Conservation (phyloP, 2,113 vertebrate genomes). For the Gallinago media region DNA sequence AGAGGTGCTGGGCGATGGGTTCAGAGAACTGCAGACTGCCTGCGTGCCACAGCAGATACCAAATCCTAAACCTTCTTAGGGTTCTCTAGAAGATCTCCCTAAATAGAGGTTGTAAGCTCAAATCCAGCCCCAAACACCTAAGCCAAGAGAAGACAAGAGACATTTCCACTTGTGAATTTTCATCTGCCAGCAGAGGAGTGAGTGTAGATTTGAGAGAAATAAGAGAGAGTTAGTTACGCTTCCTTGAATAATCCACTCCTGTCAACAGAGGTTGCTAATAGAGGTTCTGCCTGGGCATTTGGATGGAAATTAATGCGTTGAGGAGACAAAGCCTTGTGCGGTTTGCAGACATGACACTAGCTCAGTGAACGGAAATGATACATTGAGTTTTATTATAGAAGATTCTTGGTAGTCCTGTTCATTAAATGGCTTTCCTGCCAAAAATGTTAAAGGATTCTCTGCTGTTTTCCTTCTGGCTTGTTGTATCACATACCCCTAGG, state of each 20-base stretch:
- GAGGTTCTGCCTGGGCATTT: conserved; percentile 15
- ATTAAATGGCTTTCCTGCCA: not conserved
- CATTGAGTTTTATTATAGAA: not conserved
- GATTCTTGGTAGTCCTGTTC: not conserved
- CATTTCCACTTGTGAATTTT: not conserved
- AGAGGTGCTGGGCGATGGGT: not conserved
- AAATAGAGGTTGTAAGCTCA: not conserved
- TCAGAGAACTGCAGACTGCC: not conserved
- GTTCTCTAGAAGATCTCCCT: not conserved
- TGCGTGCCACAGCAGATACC: accelerated
- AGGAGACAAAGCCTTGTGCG: conserved; percentile 19
- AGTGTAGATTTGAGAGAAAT: conserved; percentile 38
- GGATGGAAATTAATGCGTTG: conserved; percentile 44
- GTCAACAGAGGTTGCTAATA: conserved; percentile 48
- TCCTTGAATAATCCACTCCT: conserved; percentile 37
- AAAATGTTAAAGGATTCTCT: not conserved
- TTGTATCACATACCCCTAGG: not conserved
- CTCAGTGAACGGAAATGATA: not conserved
- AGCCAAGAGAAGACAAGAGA: not conserved
- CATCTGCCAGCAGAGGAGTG: not conserved
- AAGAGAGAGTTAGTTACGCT: conserved; percentile 26
- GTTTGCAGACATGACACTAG: conserved; percentile 22
- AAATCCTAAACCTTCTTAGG: not conserved
- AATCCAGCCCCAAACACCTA: not conserved
- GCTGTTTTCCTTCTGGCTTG: not conserved